A percentile compares a stretch with the other conserved stretches of the same genome.
phyloP scores from a whole-genome alignment of 2,888 invertebrate genomes.

The Mamestra brassicae region DNA sequence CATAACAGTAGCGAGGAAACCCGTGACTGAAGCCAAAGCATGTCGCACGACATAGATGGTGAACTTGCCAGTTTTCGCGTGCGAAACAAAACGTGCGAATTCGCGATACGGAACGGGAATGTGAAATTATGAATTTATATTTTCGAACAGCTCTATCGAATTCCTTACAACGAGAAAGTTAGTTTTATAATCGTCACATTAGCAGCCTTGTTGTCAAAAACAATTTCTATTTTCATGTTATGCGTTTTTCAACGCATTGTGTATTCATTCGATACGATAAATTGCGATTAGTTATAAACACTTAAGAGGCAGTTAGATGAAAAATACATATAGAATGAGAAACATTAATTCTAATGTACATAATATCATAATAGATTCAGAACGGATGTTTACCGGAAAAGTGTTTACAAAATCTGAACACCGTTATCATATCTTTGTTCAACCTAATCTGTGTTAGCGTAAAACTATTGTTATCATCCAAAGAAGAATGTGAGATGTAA shows the following conservation, averaged over 20 bases:
- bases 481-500: constrained; percentile 50
- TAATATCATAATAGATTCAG: background rate
- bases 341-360: background rate
- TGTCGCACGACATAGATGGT: constrained; percentile 65
- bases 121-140: constrained; percentile 67
- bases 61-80: constrained; percentile 70
- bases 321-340: background rate
- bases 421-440: constrained; percentile 46
- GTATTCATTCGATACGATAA: constrained; percentile 16
- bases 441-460: constrained; percentile 33
- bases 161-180: constrained; percentile 62
- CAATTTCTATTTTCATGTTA: constrained; percentile 33
- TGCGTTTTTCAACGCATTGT: constrained; percentile 15
- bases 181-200: constrained; percentile 51
- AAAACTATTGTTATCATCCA: constrained; percentile 37
- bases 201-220: constrained; percentile 23
- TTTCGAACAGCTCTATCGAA: constrained; percentile 60
- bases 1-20: constrained; percentile 16
- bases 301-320: background rate
- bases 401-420: constrained; percentile 31
- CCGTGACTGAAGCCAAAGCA: constrained; percentile 40
- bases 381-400: constrained; percentile 59
- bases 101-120: constrained; percentile 66
- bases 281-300: background rate
- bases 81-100: constrained; percentile 43